Base-by-base conservation (phyloP, 2,797 vertebrate genomes). In the Scyliorhinus canicula region DNA sequence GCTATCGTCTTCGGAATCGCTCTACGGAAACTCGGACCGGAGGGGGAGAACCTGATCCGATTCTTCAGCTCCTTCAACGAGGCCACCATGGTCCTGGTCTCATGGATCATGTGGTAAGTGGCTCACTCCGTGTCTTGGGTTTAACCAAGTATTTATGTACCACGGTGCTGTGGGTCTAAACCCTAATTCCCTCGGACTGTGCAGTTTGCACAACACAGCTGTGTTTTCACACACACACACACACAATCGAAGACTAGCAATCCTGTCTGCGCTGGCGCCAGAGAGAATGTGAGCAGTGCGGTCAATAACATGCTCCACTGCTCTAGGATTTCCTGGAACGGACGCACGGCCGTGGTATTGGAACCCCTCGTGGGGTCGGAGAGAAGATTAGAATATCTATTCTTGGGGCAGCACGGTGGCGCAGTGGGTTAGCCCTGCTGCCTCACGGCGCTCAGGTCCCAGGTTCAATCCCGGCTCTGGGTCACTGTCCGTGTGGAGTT, bases 1-100 rank as follows among this genome's bases (percentile, higher is more conserved):
- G 98, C 98, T 95, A 98, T 99, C 0, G 96, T 98, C 95, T 98
- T 99, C 7, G 98, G 98, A 0, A 97, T 98, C 74, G 98, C 98
- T 4, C 95, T 99, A 71, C 97, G 98, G 95, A 99, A 98, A 96
- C 96, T 99, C 93, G 98, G 98, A 12, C 96, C 98, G 0, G 98
- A 99, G 77, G 98, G 98, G 1, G 98, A 99, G 96, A 98, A 98
- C 95, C 98, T 99, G 47, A 98, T 99, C 95, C 97, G 96, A 95
- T 98, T 98, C 96, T 98, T 98, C 96, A 98, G 97, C 96, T 97
- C 97, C 95, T 98, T 98, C 95, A 98, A 98, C 0, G 98, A 98
- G 8, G 98, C 98, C 95, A 98, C 98, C 90, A 98, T 98, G 98
- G 96, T 98, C 71, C 96, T 98, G 85, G 98, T 98, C 26, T 97